Base-by-base conservation (phyloP, 2,113 vertebrate species). In the Ophiodon elongatus region DNA sequence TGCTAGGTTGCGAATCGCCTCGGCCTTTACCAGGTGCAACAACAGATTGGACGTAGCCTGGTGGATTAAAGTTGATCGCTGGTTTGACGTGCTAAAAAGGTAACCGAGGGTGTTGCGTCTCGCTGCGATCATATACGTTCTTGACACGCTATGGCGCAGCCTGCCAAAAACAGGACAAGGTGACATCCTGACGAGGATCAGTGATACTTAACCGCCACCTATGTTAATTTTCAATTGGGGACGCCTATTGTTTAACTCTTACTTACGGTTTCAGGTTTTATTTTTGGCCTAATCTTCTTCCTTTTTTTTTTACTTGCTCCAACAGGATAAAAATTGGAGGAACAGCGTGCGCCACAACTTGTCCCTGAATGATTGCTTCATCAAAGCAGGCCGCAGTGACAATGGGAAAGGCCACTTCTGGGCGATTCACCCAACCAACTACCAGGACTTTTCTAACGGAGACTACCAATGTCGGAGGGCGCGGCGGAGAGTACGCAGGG, bases 391-490 rank as follows among this genome's bases (percentile, higher is more conserved):
- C 4, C 96, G 96, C 74, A 97, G 96, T 0, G 94, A 96, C 89
- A 96, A 96, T 0, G 96, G 96, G 5, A 97, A 97, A 76, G 96
- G 96, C 23, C 96, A 97, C 79, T 97, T 95, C 91, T 96, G 96
- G 96, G 95, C 96, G 21, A 95, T 97, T 75, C 97, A 96, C 72
- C 96, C 96, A 0, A 93, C 95, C 6, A 97, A 96, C 92, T 75
- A 95, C 80, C 93, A 95, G 62, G 95, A 96, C 79, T 97, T 97
- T 15, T 93, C 96, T 59, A 95, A 96, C 5, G 96, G 96, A 1
- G 95, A 97, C 80, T 97, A 96, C 76, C 96, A 96, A 41, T 95
- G 95, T 19, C 94, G 95, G 6, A 93, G 95, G 5, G 93, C 96
- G 0, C 91, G 96, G 64, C 89, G 96, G 3, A 92, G 96, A 9